Conservation (phyloP, 2,797 vertebrate genomes). For the Lycodopsis pacificus region DNA sequence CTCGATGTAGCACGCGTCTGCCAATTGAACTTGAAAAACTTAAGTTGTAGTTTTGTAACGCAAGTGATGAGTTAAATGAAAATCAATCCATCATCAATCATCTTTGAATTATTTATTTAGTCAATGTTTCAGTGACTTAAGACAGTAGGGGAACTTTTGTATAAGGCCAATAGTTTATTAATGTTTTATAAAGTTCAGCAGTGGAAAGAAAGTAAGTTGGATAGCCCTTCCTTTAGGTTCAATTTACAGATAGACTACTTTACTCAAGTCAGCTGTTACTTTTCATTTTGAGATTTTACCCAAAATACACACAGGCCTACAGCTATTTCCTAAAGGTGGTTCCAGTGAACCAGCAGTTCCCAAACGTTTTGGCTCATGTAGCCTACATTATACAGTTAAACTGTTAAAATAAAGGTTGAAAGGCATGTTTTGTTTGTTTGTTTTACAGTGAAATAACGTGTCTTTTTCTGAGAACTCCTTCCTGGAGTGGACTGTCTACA, state of each 20-base stretch:
- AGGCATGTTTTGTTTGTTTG: background rate
- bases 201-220: background rate
- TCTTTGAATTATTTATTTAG: background rate
- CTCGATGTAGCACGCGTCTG: background rate
- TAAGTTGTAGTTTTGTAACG: background rate
- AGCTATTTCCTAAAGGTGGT: background rate
- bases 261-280: background rate
- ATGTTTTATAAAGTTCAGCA: background rate
- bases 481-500: no score
- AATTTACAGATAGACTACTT: background rate
- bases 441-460: background rate
- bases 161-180: background rate
- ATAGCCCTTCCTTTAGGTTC: background rate
- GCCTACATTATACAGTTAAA: background rate
- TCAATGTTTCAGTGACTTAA: background rate
- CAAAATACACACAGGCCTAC: background rate
- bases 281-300: background rate
- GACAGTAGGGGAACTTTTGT: no score
- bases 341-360: background rate
- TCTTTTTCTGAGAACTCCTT: background rate
- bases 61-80: background rate
- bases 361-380: background rate
- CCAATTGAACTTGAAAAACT: background rate
- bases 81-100: background rate
- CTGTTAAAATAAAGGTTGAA: background rate